Conservation (phyloP, 2,113 vertebrate species). For the Mionectes macconnelli region DNA sequence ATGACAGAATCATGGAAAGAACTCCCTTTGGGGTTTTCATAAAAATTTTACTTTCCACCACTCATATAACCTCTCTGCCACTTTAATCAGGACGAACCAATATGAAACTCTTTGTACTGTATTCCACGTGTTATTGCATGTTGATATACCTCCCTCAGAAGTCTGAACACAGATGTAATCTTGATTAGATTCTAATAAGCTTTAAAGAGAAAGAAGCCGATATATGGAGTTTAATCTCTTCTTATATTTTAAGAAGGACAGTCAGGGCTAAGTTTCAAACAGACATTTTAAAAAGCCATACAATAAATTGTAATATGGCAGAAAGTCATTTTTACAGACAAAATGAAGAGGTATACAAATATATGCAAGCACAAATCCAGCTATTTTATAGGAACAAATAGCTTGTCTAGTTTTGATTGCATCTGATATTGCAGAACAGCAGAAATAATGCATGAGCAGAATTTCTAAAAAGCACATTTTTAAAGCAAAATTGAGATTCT, state of each 20-base stretch:
- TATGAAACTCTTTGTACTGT: neutral
- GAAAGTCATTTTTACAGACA: neutral
- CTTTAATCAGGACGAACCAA: neutral
- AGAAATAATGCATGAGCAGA: neutral
- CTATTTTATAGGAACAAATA: neutral
- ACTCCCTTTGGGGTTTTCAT: neutral
- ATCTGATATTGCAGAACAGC: neutral
- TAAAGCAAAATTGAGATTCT: neutral
- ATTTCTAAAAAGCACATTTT: neutral
- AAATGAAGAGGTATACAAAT: neutral
- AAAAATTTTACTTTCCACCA: neutral
- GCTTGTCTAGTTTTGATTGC: neutral
- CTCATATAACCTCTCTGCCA: neutral
- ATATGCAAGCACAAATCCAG: neutral
- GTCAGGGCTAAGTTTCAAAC: neutral
- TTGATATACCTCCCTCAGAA: neutral
- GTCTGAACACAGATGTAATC: neutral
- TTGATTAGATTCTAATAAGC: conserved; percentile 44
- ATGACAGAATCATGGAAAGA: neutral
- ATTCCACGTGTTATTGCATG: neutral
- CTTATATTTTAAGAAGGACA: conserved; percentile 21
- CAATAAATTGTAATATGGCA: neutral
- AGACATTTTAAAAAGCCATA: neutral
- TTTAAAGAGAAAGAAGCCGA: conserved; percentile 29
- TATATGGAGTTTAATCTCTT: conserved; percentile 44